Evolutionary conservation across 2,113 vertebrate genomes (phyloP).

Genomic region (Genyomyrus donnyi): DNA sequence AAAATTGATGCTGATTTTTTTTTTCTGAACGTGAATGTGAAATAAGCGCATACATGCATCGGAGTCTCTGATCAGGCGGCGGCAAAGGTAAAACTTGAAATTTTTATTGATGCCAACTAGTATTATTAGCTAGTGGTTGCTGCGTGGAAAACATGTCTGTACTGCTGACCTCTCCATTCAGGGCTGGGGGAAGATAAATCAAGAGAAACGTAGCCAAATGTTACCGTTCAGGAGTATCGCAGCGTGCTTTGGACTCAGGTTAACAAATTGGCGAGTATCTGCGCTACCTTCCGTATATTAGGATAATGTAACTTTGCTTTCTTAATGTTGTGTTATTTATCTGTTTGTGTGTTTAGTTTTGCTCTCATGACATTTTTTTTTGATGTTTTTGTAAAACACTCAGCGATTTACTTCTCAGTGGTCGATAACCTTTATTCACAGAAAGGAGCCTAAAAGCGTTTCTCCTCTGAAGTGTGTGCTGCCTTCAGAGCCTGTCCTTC

Average conservation of each 20-base stretch:
- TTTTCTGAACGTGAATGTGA: slow-evolving; percentile 33
- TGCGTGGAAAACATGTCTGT: neutral
- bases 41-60: slow-evolving; percentile 24
- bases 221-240: slow-evolving; percentile 34
- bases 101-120: slow-evolving; percentile 1
- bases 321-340: slow-evolving; percentile 27
- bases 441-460: slow-evolving; percentile 22
- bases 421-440: slow-evolving; percentile 32
- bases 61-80: slow-evolving; percentile 25
- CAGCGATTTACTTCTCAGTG: slow-evolving; percentile 36
- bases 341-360: slow-evolving; percentile 5
- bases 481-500: neutral
- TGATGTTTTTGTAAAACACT: slow-evolving; percentile 35
- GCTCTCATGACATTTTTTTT: slow-evolving; percentile 28
- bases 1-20: neutral
- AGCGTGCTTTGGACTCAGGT: slow-evolving; percentile 44
- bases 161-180: slow-evolving; percentile 1
- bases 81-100: neutral
- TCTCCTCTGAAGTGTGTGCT: slow-evolving; percentile 30
- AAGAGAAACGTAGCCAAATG: slow-evolving; percentile 21
- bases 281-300: slow-evolving; percentile 30
- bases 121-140: neutral
- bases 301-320: slow-evolving; percentile 28
- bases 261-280: slow-evolving; percentile 35
- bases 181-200: neutral